Evolutionary conservation across 2,797 vertebrate genomes (phyloP).

Genomic region (Emys orbicularis): DNA sequence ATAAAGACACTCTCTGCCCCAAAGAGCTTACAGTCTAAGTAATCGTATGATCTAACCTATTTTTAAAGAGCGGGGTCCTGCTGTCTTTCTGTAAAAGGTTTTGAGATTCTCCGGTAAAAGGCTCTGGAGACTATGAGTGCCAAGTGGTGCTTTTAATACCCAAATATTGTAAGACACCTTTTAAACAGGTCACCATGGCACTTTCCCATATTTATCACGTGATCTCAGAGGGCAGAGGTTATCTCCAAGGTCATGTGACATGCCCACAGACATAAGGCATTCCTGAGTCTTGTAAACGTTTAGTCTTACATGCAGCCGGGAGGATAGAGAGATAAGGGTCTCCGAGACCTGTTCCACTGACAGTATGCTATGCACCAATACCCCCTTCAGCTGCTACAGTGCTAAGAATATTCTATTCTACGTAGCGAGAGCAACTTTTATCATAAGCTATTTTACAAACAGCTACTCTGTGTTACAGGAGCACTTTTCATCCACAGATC

Average conservation of each 20-base stretch:
- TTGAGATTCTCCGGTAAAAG: neutral
- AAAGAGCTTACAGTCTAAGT: neutral
- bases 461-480: neutral
- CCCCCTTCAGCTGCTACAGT: neutral
- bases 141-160: neutral
- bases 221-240: constrained; percentile 45
- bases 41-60: neutral
- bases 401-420: neutral
- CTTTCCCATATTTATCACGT: constrained; percentile 9
- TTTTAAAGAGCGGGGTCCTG: neutral
- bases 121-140: neutral
- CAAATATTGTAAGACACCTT: neutral
- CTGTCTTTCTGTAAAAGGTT: fast-evolving
- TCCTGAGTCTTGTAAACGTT: constrained; percentile 66
- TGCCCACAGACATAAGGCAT: constrained; percentile 25
- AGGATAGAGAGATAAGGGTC: constrained; percentile 35
- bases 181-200: neutral
- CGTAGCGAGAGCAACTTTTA: neutral
- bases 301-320: constrained; percentile 23
- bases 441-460: neutral
- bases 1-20: neutral
- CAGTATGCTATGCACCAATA: neutral
- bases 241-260: constrained; percentile 48
- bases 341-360: neutral
- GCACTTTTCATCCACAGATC: neutral